phyloP scores from a whole-genome alignment of 2,797 vertebrate genomes.

The Carduelis carduelis region DNA sequence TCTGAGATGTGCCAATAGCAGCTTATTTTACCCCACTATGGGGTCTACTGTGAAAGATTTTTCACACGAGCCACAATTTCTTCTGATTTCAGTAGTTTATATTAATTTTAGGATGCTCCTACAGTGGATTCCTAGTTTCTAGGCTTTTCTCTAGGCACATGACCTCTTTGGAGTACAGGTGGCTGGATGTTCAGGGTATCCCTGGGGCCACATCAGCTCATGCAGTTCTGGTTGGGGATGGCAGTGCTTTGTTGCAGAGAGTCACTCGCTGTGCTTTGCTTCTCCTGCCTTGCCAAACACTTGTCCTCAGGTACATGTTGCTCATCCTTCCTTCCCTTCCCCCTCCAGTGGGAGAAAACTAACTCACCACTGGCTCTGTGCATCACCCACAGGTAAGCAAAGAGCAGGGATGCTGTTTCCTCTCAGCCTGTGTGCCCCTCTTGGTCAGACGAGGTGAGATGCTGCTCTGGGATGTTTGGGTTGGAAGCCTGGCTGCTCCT shows the following conservation, averaged over 20 bases:
- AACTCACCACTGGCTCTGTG: not conserved
- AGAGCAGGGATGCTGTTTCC: not conserved
- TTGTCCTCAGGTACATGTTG: not conserved
- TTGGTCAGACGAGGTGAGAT: rapidly evolving
- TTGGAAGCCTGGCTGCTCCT: not conserved
- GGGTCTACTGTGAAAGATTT: not conserved
- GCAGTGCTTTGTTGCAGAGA: not conserved
- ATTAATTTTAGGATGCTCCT: not conserved
- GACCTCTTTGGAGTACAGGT: not conserved
- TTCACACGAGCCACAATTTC: not conserved
- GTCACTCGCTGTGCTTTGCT: not conserved
- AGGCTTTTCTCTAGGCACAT: not conserved
- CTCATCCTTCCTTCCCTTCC: not conserved
- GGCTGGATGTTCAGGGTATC: not conserved
- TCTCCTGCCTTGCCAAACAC: not conserved
- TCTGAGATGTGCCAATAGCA: not conserved
- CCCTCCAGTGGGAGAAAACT: not conserved
- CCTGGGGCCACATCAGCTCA: not conserved
- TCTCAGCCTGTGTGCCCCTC: not conserved
- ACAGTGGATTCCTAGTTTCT: not conserved
- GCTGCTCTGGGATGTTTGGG: not conserved
- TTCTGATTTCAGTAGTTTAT: not conserved
- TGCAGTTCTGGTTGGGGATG: not conserved
- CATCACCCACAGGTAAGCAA: not conserved
- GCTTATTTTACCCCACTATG: not conserved